Percentiles rank a stretch among this genome's conserved stretches.
Conservation (phyloP, 2,888 invertebrate species). For the Hofmannophila pseudospretella region DNA sequence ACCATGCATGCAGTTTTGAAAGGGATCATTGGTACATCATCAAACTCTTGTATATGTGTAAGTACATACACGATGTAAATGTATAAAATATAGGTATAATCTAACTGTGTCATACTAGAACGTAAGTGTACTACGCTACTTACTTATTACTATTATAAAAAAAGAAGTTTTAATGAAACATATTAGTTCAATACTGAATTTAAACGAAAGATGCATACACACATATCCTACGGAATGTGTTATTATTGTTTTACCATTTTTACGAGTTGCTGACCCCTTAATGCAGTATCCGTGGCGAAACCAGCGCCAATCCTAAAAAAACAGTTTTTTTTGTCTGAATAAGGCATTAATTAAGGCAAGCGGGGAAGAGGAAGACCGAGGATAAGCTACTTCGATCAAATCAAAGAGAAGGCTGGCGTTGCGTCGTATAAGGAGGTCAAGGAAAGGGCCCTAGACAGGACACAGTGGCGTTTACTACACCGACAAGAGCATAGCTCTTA, state of each 20-base stretch:
- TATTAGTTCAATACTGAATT: conserved; percentile 66
- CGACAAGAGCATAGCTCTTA: too few relatives aligned
- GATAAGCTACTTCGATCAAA: too few relatives aligned
- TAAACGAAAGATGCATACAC: conserved; percentile 31
- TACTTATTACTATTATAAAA: conserved; percentile 69
- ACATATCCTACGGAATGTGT: conserved; percentile 8
- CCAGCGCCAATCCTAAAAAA: too few relatives aligned
- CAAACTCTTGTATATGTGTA: conserved; percentile 66
- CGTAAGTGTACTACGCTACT: conserved; percentile 74
- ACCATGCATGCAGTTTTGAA: conserved; percentile 16
- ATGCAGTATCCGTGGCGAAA: too few relatives aligned
- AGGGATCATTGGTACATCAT: conserved; percentile 43
- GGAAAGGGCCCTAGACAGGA: too few relatives aligned
- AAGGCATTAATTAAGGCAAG: too few relatives aligned
- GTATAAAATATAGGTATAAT: conserved; percentile 69
- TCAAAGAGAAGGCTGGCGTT: too few relatives aligned
- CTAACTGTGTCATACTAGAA: conserved; percentile 76
- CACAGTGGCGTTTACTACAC: too few relatives aligned
- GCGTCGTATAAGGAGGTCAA: not conserved
- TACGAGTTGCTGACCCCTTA: conserved; percentile 12
- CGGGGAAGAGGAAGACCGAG: too few relatives aligned
- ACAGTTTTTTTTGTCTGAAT: too few relatives aligned
- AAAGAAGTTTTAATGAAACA: conserved; percentile 60
- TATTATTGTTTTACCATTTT: conserved; percentile 8
- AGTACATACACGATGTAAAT: conserved; percentile 70